These are phyloP conservation scores for Mnemiopsis leidyi DNA, from an alignment of 37 sponge, comb jelly and placozoan genomes.

Conservation along the genomic window DNA sequence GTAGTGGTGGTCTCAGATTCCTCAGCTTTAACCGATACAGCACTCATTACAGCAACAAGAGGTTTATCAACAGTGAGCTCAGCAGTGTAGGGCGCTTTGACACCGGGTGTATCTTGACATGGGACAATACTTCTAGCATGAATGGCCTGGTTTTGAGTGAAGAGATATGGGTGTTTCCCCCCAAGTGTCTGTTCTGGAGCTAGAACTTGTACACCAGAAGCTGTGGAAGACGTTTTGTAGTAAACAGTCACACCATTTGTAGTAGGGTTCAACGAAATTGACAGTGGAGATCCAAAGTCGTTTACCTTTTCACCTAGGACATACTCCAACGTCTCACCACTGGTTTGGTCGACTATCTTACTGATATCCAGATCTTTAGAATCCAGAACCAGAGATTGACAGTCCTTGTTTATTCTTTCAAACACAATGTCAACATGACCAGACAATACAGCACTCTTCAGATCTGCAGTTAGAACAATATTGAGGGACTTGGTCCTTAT, in stretches of 20 bases:
- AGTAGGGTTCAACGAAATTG: constrained; percentile 40
- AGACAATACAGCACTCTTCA: neutral
- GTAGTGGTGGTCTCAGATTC: constrained; percentile 15
- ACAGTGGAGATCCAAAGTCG: constrained; percentile 67
- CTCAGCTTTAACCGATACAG: constrained; percentile 62
- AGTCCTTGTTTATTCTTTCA: neutral
- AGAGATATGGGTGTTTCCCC: constrained; percentile 82
- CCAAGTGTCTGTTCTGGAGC: constrained; percentile 85
- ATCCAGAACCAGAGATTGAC: constrained; percentile 65
- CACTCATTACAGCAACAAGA: constrained; percentile 83
- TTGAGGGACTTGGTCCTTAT: constrained; percentile 4
- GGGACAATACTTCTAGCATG: constrained; percentile 87
- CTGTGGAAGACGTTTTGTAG: constrained; percentile 73
- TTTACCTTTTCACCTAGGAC: neutral
- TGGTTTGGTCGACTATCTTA: constrained; percentile 49
- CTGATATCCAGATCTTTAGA: constrained; percentile 56
- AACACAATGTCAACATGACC: constrained; percentile 40
- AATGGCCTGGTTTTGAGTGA: constrained; percentile 93
- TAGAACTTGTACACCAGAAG: constrained; percentile 86
- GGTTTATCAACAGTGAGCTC: constrained; percentile 65
- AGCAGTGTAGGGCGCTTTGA: constrained; percentile 83
- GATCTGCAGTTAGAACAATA: constrained; percentile 21
- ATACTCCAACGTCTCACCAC: constrained; percentile 29
- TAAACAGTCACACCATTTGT: constrained; percentile 61
- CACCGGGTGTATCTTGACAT: constrained; percentile 89